Evolutionary conservation across 2,797 vertebrate genomes (phyloP).

Genomic region (Graptemys geographica): DNA sequence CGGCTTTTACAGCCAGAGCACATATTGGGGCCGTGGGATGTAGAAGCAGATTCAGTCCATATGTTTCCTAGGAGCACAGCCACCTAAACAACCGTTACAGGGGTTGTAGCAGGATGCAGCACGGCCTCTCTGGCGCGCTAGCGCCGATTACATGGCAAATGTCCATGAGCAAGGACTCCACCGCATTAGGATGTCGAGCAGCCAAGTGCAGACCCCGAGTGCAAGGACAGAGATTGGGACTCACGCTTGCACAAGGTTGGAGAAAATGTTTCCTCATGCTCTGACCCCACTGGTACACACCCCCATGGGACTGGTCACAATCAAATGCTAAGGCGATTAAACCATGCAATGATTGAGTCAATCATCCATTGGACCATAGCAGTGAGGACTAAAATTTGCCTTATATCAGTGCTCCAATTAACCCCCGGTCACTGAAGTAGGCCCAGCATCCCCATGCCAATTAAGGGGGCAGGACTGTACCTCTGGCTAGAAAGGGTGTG

Average conservation of each 20-base stretch:
- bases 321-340: background rate
- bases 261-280: background rate
- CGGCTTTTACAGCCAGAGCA: background rate
- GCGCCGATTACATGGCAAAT: background rate
- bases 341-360: background rate
- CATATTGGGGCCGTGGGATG: accelerated
- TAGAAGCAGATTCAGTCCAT: background rate
- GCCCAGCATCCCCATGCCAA: background rate
- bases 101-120: background rate
- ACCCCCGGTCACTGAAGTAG: background rate
- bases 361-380: background rate
- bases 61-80: background rate
- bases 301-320: background rate
- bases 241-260: background rate
- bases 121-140: background rate
- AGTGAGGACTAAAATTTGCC: background rate
- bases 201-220: background rate
- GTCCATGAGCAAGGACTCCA: background rate
- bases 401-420: background rate
- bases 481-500: background rate
- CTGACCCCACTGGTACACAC: background rate
- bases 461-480: background rate
- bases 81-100: background rate
- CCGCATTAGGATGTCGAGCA: background rate
- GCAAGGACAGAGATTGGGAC: background rate